Conservation (phyloP, 1,140 invertebrate species). For the Lordiphosa clarofinis region DNA sequence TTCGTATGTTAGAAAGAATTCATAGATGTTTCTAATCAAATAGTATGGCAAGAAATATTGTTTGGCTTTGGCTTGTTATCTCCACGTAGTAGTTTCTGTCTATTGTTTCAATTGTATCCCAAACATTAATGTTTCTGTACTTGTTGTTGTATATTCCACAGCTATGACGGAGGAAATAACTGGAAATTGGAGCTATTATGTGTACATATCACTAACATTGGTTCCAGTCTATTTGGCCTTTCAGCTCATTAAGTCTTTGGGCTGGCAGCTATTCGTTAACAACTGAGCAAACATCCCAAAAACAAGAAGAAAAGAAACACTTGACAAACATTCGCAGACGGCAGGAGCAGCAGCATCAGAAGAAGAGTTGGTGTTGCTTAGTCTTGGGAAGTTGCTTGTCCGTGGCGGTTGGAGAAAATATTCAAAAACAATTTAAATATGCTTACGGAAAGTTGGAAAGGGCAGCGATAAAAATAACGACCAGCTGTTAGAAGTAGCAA, state of each 20-base stretch:
- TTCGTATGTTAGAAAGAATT: not conserved
- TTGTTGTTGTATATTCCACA: constrained; percentile 28
- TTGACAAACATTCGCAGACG: constrained; percentile 2
- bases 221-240: constrained; percentile 79
- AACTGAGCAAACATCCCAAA: constrained; percentile 62
- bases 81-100: not conserved
- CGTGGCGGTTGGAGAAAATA: constrained; percentile 36
- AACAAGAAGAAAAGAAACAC: constrained; percentile 9
- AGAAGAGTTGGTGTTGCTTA: constrained; percentile 32
- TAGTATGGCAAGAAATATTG: constrained; percentile 25
- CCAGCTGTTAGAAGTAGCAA: constrained; percentile 10
- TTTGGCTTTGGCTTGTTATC: constrained; percentile 14
- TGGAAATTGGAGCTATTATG: constrained; percentile 75
- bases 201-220: constrained; percentile 74
- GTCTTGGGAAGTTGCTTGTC: constrained; percentile 44
- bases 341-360: constrained; percentile 7
- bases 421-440: constrained; percentile 56
- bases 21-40: constrained; percentile 34
- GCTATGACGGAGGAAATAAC: constrained; percentile 78
- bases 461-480: constrained; percentile 2
- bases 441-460: constrained; percentile 21
- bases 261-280: constrained; percentile 79
- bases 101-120: not conserved
- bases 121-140: constrained; percentile 3
- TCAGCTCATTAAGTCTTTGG: constrained; percentile 79